A percentile compares a stretch with the other conserved stretches of the same genome.
Conservation (phyloP, 2,888 invertebrate genomes). For the Diaphora mendica region DNA sequence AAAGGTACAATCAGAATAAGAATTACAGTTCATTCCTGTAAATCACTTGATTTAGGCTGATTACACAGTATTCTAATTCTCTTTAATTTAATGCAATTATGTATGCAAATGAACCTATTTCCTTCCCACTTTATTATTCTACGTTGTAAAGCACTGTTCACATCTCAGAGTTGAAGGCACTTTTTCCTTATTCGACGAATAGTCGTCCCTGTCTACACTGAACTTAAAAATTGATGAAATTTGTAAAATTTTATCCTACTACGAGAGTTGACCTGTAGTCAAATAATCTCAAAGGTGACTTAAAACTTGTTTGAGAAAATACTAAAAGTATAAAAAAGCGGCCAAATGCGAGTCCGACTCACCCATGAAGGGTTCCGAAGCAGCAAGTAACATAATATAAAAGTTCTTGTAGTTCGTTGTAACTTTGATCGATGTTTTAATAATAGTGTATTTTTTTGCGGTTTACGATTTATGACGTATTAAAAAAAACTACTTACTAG, state of each 20-base stretch:
- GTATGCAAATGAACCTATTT: background rate
- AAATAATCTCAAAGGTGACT: slow-evolving; percentile 22
- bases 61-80: background rate
- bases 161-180: background rate
- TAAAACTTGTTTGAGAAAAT: background rate
- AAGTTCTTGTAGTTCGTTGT: no score
- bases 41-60: background rate
- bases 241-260: slow-evolving; percentile 28
- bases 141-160: background rate
- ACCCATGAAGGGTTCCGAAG: no score
- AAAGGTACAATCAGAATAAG: background rate
- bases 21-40: background rate
- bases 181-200: background rate
- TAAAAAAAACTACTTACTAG: no score
- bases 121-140: background rate
- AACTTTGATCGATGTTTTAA: no score
- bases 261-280: slow-evolving; percentile 34
- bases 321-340: no score
- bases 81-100: background rate
- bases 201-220: slow-evolving; percentile 25
- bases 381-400: no score
- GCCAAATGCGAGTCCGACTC: no score
- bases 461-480: no score
- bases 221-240: slow-evolving; percentile 40
- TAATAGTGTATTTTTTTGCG: no score